These are phyloP conservation scores for Troides oblongomaculatus DNA, from an alignment of 2,888 invertebrate species.

Conservation along the genomic window DNA sequence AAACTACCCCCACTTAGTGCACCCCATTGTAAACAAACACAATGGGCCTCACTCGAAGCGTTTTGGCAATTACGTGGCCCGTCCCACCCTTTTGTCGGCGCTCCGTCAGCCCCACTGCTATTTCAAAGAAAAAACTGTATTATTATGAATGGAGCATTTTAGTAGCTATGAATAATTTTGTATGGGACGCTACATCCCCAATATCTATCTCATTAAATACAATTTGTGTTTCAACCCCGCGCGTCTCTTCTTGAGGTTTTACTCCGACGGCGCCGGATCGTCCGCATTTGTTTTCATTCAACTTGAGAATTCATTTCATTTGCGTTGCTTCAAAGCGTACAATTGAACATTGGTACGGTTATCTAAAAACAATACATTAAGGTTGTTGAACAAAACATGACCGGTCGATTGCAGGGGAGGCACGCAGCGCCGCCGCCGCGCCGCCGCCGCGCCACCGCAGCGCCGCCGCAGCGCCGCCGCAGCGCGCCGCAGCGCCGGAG, in stretches of 20 bases:
- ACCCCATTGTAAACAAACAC: constrained; percentile 77
- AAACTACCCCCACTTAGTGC: constrained; percentile 78
- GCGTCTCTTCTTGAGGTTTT: constrained; percentile 22
- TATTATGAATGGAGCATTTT: constrained; percentile 73
- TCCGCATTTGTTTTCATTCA: background rate
- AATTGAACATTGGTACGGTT: no score
- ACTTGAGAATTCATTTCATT: background rate
- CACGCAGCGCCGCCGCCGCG: no score
- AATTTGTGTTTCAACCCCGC: constrained; percentile 47
- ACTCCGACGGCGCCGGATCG: background rate
- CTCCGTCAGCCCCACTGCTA: constrained; percentile 71
- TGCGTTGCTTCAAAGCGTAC: no score
- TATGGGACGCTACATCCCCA: constrained; percentile 72
- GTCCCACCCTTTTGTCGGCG: constrained; percentile 78
- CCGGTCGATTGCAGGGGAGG: no score
- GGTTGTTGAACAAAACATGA: no score
- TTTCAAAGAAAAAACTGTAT: constrained; percentile 52
- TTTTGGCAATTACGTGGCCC: constrained; percentile 79
- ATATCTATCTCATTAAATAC: constrained; percentile 77
- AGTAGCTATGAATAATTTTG: constrained; percentile 79
- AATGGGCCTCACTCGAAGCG: constrained; percentile 77
- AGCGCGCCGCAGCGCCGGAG: no score
- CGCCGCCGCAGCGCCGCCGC: no score
- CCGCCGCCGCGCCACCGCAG: no score
- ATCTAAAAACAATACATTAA: no score